Evolutionary conservation across 2,113 vertebrate species (phyloP).

Genomic region (Plecotus auritus): DNA sequence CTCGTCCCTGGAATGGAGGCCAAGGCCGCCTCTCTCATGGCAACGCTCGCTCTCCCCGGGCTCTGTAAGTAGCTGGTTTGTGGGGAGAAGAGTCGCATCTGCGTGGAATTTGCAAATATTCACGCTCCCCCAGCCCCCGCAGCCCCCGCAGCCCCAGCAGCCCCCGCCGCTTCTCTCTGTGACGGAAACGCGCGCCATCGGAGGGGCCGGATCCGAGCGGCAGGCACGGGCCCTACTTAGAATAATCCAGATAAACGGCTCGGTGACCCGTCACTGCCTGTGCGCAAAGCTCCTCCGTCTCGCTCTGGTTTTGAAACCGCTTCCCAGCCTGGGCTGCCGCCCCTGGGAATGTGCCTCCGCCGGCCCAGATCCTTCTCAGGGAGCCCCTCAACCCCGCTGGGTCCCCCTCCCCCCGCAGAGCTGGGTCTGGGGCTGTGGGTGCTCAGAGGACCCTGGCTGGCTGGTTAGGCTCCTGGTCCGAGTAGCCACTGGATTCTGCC

Average conservation of each 20-base stretch:
- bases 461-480: neutral
- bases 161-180: neutral
- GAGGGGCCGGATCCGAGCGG: neutral
- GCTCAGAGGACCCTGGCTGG: neutral
- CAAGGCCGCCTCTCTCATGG: neutral
- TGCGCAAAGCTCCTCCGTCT: accelerated
- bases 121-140: neutral
- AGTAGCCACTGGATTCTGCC: neutral
- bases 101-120: conserved; percentile 1
- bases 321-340: neutral
- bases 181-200: neutral
- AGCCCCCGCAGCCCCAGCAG: neutral
- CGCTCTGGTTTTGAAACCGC: neutral
- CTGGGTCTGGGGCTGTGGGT: accelerated
- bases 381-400: accelerated
- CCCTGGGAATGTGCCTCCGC: accelerated
- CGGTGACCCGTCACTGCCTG: neutral
- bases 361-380: accelerated
- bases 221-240: neutral
- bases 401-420: neutral
- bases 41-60: neutral
- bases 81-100: neutral
- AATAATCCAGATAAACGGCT: neutral
- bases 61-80: neutral
- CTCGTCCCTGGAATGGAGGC: conserved; percentile 29